Base-by-base conservation (phyloP, 2,113 vertebrate species). In the Peromyscus leucopus region DNA sequence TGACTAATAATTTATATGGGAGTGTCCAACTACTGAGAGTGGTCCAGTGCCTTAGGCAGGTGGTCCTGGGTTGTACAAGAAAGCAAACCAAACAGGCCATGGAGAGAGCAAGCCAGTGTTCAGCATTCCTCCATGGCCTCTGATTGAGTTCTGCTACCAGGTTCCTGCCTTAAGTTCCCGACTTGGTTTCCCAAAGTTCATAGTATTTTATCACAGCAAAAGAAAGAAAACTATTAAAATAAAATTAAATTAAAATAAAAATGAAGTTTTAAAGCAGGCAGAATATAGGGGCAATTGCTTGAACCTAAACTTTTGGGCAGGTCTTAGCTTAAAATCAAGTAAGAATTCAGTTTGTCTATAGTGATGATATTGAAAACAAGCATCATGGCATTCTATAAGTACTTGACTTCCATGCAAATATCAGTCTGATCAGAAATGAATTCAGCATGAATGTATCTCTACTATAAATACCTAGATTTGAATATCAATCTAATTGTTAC, bases 1-100 rank as follows among this genome's bases (percentile, higher is more conserved):
- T 31, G 82, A 63, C 6, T 84, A 3, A 28, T 46, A 46, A 78
- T 48, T 48, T 42, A 48, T 78, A 78, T 15, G 6, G 26, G 26
- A 48, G 16, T 63, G 12, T 2, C 0, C 59, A 19, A 4, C n/a
- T 63, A 63, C 8, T 42, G 7, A 63, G n/a, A 0, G 0, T 39
- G 57, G 7, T 42, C 6, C 22, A 63, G 28, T 42, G 57, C 11
- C 11, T 11, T 61, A 2, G 22, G 21, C 55, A 26, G 19, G 21
- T 57, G 2, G 5, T 24, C 6, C 57, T 84, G 13, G 7, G 2
- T 17, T 76, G 12, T 28, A 28, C 48, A 76, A 76, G 12, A 1
- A 84, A 63, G 2, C 82, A 59, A 83, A n/a, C 11, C 2, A 39
- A 83, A 22, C 21, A 63, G 17, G 26, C 15, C 59, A 42, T 5